Base-by-base conservation (phyloP, 2,113 vertebrate genomes). In the Myiozetetes cayanensis region DNA sequence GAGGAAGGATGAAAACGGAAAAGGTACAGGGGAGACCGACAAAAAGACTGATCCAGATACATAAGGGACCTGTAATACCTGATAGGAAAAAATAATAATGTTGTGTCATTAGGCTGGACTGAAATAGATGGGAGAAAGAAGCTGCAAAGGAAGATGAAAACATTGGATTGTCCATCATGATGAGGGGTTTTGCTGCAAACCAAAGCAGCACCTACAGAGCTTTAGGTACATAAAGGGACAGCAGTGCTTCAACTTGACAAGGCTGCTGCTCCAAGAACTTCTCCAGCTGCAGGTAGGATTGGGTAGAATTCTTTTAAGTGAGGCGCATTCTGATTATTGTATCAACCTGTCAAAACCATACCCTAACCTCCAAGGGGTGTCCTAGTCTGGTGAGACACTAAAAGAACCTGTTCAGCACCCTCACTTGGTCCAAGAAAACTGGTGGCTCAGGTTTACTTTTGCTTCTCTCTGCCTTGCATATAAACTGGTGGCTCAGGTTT, bases 1-100 rank as follows among this genome's bases (percentile, higher is more conserved):
- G 44, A 53, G 37, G 37, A 93, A 89, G 16, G 9, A 58, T 52
- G 55, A 70, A 73, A 92, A 72, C 1, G 5, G 20, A 62, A 85
- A 63, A 35, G 4, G 16, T 41, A 14, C 14, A 39, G 4, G 22
- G n/a, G 14, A 73, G 89, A 72, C 2, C 0, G 0, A 46, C 39
- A 5, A 53, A 53, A 93, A 85, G 41, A 93, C 27, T 11, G 17
- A 94, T 27, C 6, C 35, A 72, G 9, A 7, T 62, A 12, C 25
- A 30, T 27, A 43, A 53, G 8, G 10, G 15, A 18, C 9, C 37
- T 93, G 35, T 33, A 56, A 59, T n/a, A 31, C 4, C 23, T 66
- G 46, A 74, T 10, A 71, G 41, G 25, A 92, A 77, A 95, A 94
- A 30, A 6, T 41, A 75, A 56, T 68, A 79, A 44, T 8, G 2